phyloP scores from a whole-genome alignment of 2,113 vertebrate species.

The Dicentrarchus labrax region DNA sequence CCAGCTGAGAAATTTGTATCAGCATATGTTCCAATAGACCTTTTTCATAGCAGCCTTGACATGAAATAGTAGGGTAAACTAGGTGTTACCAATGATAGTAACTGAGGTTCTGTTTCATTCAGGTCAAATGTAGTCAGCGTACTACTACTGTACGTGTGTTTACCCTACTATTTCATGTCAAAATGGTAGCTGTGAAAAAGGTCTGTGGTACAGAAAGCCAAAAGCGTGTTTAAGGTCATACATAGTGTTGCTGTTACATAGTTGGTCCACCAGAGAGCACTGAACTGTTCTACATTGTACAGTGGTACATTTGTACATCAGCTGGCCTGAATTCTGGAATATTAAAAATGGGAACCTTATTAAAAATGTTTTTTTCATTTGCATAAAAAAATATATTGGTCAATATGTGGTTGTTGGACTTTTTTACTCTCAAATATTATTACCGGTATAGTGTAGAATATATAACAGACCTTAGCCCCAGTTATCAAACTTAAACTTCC shows the following conservation, averaged over 20 bases:
- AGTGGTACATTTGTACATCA: not conserved
- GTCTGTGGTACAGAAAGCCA: not conserved
- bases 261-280: not conserved
- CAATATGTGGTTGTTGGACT: not conserved
- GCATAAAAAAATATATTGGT: not conserved
- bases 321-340: not conserved
- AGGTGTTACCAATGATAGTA: too few relatives aligned
- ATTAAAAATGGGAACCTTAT: not conserved
- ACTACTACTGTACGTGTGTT: too few relatives aligned
- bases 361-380: not conserved
- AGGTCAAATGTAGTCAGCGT: too few relatives aligned
- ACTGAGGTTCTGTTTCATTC: too few relatives aligned
- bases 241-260: not conserved
- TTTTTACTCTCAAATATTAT: not conserved
- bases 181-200: too few relatives aligned
- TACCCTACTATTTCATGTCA: too few relatives aligned
- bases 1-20: not conserved
- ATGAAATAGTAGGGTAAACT: too few relatives aligned
- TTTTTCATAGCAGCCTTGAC: too few relatives aligned
- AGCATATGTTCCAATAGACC: not conserved
- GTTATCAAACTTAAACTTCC: not conserved
- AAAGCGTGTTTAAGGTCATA: not conserved
- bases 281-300: not conserved
- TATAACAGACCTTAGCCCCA: slow-evolving; percentile 8
- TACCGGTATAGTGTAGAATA: not conserved